Evolutionary conservation across 2,113 vertebrate genomes (phyloP), one percentile per base, ranked within the genome.

Genomic region (Lepidothrix coronata): DNA sequence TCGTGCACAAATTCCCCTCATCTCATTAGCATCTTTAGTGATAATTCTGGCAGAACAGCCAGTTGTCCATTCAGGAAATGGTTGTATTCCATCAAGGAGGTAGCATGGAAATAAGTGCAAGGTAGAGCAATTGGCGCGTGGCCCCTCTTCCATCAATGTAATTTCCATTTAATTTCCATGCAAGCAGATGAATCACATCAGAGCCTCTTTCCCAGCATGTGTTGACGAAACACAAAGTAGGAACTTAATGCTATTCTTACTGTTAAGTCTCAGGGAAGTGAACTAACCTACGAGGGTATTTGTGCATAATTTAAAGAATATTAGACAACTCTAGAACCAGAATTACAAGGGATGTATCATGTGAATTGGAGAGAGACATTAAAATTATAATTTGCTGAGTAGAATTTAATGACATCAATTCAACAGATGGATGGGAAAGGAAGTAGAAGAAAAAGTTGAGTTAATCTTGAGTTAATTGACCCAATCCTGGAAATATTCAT

Each of bases 391-490:
- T 90, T 85, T 77, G 22, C 46, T 49, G 48, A 63, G 63, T 25
- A 52, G 24, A 82, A 71, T 84, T 92, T 90, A 88, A 96, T 43
- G 4, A 43, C 33, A 86, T 43, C 57, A 86, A 67, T 88, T 80
- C 70, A 91, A 59, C 30, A 80, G 94, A 73, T 1, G 12, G 57
- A 86, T 81, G 48, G 41, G 31, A 87, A 61, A 63, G 76, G 59
- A 91, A 92, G 76, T 4, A 57, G 61, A 88, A 94, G 37, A 91
- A 91, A 90, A 77, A 90, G 27, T 5, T 71, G 52, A 82, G 39
- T 78, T 75, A 94, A 89, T 87, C 89, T 52, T 61, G 57, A 89
- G 58, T 90, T 93, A 93, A 93, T 84, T 84, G 73, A 88, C 52
- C 49, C 37, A 90, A 43, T 77, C 65, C 39, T 84, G 46, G 72